Evolutionary conservation across 2,113 vertebrate genomes (phyloP).

Genomic region (Argyrosomus japonicus): DNA sequence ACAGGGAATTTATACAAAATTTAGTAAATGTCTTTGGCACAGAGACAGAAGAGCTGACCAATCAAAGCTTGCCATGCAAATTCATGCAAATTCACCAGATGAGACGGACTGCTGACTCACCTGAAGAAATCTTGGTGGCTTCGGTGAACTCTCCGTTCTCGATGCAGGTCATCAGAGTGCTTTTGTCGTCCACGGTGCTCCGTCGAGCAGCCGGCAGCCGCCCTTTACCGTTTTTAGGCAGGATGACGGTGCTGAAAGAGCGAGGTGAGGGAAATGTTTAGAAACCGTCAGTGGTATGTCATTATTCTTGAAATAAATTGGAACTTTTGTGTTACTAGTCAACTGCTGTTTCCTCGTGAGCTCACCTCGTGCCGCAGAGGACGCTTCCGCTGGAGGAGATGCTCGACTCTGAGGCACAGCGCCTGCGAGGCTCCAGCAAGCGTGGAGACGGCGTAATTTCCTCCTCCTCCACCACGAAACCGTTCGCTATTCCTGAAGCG

Average conservation of each 20-base stretch:
- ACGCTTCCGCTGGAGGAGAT: constrained; percentile 92
- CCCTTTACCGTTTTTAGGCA: constrained; percentile 89
- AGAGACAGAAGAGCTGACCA: constrained; percentile 19
- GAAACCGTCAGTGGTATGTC: too few species aligned
- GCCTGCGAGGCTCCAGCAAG: constrained; percentile 90
- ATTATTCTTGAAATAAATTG: not conserved
- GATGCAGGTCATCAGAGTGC: constrained; percentile 87
- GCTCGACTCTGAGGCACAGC: constrained; percentile 98
- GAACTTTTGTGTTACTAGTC: not conserved
- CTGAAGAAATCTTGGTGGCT: constrained; percentile 90
- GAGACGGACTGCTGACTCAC: constrained; percentile 75
- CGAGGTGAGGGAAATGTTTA: not conserved
- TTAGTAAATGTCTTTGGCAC: constrained; percentile 16
- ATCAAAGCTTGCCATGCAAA: constrained; percentile 46
- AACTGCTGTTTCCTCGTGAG: not conserved
- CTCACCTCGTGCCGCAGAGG: constrained; percentile 89
- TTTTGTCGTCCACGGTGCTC: constrained; percentile 93
- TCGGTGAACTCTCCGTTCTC: constrained; percentile 92
- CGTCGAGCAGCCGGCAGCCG: constrained; percentile 90
- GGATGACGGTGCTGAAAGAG: constrained; percentile 79
- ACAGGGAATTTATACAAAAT: not conserved
- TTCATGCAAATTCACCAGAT: constrained; percentile 9
- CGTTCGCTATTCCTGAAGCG: constrained; percentile 89
- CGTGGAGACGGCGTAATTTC: constrained; percentile 83
- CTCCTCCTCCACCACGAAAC: constrained; percentile 87